Conservation (phyloP, 2,888 invertebrate species). For the Epinotia nisella region DNA sequence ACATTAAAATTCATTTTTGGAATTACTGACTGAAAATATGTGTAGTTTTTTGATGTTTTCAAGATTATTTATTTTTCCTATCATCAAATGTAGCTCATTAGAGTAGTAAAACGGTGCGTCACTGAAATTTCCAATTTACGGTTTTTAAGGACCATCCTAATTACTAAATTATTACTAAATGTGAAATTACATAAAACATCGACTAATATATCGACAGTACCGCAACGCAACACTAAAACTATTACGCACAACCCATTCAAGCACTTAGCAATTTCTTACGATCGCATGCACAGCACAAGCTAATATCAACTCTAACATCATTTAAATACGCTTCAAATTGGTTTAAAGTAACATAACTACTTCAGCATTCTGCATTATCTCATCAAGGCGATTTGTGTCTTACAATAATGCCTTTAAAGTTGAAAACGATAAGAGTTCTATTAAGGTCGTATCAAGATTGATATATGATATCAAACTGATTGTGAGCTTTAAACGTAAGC, state of each 20-base stretch:
- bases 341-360: slow-evolving; percentile 3
- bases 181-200: not conserved
- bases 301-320: not conserved
- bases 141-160: no score
- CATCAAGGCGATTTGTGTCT: not conserved
- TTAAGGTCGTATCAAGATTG: slow-evolving; percentile 6
- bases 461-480: slow-evolving; percentile 6
- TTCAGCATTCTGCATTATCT: not conserved
- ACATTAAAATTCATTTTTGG: no score
- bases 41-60: no score
- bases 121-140: no score
- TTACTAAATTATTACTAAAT: no score
- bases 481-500: not conserved
- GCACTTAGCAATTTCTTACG: slow-evolving; percentile 42
- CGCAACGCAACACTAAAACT: slow-evolving; percentile 37
- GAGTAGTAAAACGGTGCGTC: no score
- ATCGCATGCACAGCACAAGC: slow-evolving; percentile 11
- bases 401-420: not conserved
- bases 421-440: not conserved
- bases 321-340: not conserved
- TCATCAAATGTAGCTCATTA: no score
- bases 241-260: slow-evolving; percentile 42
- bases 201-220: slow-evolving; percentile 11
- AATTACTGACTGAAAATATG: no score
- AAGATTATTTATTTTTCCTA: no score